phyloP scores from a whole-genome alignment of 2,888 invertebrate genomes.

The Pyrrhosoma nymphula region DNA sequence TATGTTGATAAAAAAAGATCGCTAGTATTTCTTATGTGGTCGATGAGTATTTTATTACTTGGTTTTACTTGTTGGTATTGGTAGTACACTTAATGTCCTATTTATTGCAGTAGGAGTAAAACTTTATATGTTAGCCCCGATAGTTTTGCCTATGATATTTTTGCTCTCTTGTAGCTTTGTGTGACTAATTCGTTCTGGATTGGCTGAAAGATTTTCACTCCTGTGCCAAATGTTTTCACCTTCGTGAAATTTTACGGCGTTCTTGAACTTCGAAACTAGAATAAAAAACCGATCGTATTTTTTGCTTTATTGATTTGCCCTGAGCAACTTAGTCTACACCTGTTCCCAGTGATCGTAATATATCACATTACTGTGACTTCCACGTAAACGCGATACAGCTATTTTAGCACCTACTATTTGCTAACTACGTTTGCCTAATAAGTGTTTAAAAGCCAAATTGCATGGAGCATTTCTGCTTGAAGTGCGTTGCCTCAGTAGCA shows the following conservation, averaged over 20 bases:
- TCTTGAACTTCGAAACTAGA: not conserved
- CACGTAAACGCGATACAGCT: not conserved
- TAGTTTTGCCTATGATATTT: too few relatives aligned
- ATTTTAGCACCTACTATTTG: not conserved
- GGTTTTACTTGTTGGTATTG: too few relatives aligned
- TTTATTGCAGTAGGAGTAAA: too few relatives aligned
- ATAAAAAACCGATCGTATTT: not conserved
- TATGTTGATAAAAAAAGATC: too few relatives aligned
- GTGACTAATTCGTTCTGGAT: not conserved
- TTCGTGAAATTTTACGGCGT: not conserved
- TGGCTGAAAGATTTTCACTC: not conserved
- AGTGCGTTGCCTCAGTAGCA: too few relatives aligned
- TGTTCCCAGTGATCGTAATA: not conserved
- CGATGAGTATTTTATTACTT: too few relatives aligned
- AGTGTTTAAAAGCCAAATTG: too few relatives aligned
- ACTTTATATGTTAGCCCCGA: too few relatives aligned
- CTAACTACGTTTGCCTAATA: not conserved
- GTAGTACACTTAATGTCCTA: too few relatives aligned
- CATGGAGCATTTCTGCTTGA: too few relatives aligned
- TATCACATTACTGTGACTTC: not conserved
- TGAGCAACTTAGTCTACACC: not conserved
- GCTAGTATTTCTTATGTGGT: too few relatives aligned
- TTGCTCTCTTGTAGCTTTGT: too few relatives aligned
- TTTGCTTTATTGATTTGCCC: not conserved
- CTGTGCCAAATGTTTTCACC: not conserved